Evolutionary conservation across 1,140 invertebrate genomes (phyloP).

Genomic region (Arctopsyche grandis): DNA sequence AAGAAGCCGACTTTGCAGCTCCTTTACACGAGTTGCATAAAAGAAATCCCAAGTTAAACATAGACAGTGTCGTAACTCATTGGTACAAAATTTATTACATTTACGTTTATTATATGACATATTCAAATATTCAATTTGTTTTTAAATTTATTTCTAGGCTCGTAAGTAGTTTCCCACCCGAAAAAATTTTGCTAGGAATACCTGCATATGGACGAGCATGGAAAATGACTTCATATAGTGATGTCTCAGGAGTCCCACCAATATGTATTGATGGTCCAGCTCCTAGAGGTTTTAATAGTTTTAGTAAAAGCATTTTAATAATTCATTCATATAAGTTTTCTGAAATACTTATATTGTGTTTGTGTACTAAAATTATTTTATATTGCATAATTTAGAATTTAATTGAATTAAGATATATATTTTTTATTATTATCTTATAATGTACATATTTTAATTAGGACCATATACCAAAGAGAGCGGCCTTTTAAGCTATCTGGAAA

Average conservation of each 20-base stretch:
- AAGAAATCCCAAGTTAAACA: slow-evolving; percentile 73
- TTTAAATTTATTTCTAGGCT: slow-evolving; percentile 64
- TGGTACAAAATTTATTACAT: slow-evolving; percentile 64
- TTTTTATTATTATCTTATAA: neutral
- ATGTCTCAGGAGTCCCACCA: slow-evolving; percentile 80
- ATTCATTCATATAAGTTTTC: no score
- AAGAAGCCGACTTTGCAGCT: slow-evolving; percentile 79
- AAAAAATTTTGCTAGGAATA: slow-evolving; percentile 86
- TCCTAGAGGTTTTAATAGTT: slow-evolving; percentile 33
- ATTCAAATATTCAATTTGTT: neutral
- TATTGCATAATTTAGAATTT: no score
- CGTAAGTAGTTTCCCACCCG: slow-evolving; percentile 71
- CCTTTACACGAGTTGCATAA: slow-evolving; percentile 78
- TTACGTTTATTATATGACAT: neutral
- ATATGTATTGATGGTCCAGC: slow-evolving; percentile 73
- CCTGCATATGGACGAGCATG: slow-evolving; percentile 86
- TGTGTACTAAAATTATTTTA: no score
- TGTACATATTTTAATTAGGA: slow-evolving; percentile 57
- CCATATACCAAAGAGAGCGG: slow-evolving; percentile 78
- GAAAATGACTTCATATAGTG: slow-evolving; percentile 78
- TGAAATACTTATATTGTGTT: no score
- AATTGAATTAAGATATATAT: no score
- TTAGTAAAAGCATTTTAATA: no score
- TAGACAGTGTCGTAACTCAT: slow-evolving; percentile 71
- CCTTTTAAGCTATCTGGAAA: slow-evolving; percentile 82